A percentile compares a stretch with the other conserved stretches of the same genome.
phyloP scores from a whole-genome alignment of 2,113 vertebrate species.

The Tretioscincus oriximinensis region DNA sequence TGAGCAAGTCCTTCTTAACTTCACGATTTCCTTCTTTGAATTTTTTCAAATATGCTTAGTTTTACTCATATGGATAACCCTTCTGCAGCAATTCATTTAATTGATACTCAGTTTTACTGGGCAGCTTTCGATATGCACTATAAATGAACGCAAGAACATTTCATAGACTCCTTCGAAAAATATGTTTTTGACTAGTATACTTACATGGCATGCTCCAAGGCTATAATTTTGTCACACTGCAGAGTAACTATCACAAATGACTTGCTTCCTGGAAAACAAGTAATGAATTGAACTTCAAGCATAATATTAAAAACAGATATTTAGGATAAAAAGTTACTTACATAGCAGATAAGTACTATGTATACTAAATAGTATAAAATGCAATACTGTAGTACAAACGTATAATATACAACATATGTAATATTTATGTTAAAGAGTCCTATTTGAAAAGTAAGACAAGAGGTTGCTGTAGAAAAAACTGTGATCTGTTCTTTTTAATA shows the following conservation, averaged over 20 bases:
- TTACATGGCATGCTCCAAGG: background rate
- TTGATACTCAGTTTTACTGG: background rate
- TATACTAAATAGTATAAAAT: background rate
- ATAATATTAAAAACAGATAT: background rate
- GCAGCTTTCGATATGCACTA: background rate
- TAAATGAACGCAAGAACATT: background rate
- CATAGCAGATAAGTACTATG: background rate
- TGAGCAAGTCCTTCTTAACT: background rate
- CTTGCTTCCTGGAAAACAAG: background rate
- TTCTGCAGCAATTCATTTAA: background rate
- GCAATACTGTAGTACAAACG: too few relatives aligned
- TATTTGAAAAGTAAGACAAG: background rate
- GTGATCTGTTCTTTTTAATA: background rate
- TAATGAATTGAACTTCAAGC: background rate
- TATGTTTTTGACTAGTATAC: background rate
- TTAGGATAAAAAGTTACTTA: background rate
- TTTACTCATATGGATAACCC: background rate
- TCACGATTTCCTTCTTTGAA: background rate
- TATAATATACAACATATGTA: too few relatives aligned
- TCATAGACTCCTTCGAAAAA: background rate
- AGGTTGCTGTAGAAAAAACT: background rate
- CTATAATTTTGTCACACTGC: background rate
- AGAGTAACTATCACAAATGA: background rate
- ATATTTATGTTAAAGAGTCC: too few relatives aligned
- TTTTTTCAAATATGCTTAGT: background rate